Conservation (phyloP, 1,140 invertebrate genomes). For the Sarcophaga bullata region DNA sequence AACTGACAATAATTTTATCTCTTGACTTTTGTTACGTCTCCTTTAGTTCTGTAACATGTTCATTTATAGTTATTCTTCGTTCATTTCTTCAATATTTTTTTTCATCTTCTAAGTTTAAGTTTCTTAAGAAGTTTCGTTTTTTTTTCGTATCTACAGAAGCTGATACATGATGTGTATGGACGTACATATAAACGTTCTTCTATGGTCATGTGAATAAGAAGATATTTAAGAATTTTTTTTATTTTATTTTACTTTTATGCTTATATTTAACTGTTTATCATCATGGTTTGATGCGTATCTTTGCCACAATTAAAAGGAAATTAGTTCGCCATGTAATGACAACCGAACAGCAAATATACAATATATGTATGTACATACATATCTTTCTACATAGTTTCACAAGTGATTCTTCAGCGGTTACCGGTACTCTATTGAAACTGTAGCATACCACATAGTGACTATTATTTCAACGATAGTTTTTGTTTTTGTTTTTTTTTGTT, state of each 20-base stretch:
- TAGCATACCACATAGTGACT: neutral
- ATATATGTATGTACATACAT: neutral
- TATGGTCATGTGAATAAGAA: neutral
- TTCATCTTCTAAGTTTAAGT: neutral
- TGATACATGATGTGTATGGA: neutral
- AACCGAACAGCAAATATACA: neutral
- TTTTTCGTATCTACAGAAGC: neutral
- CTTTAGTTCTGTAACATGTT: conserved; percentile 6
- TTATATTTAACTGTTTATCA: conserved; percentile 17
- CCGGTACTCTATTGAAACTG: neutral
- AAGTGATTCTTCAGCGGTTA: too few relatives aligned
- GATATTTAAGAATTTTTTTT: neutral
- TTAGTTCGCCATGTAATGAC: conserved; percentile 26
- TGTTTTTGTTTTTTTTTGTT: neutral
- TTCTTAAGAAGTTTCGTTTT: neutral
- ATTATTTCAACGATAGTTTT: neutral
- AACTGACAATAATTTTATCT: too few relatives aligned
- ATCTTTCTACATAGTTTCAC: neutral
- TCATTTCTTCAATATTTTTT: neutral
- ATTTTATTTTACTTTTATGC: neutral
- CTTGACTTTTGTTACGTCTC: neutral
- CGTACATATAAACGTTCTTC: neutral
- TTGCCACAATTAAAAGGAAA: conserved; percentile 24
- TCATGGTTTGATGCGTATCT: conserved; percentile 26
- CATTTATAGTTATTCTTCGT: neutral